Evolutionary conservation across 2,888 invertebrate genomes (phyloP).

Genomic region (Cremastinae sp.): DNA sequence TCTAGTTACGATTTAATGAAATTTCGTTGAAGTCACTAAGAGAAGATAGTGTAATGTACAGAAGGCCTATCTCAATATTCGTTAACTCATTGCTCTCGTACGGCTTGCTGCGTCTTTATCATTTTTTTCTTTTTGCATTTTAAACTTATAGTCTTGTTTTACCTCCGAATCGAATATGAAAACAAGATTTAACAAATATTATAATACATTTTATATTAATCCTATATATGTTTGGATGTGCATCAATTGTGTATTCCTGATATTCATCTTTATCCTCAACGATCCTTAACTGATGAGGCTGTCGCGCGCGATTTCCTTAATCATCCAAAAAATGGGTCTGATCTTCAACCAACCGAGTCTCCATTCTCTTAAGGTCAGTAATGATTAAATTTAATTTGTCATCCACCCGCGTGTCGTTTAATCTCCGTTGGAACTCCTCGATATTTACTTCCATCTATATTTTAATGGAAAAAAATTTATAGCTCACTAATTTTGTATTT

Average conservation of each 20-base stretch:
- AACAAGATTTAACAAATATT: constrained; percentile 71
- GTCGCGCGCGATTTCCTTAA: constrained; percentile 6
- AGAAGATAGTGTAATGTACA: constrained; percentile 66
- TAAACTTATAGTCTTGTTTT: constrained; percentile 58
- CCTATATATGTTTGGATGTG: constrained; percentile 68
- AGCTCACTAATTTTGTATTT: too few relatives aligned
- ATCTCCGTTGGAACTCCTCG: constrained; percentile 38
- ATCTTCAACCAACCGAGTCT: constrained; percentile 1
- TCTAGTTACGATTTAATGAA: constrained; percentile 1
- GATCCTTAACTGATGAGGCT: not conserved
- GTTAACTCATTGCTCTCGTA: constrained; percentile 46
- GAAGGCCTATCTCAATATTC: constrained; percentile 66
- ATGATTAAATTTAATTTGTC: constrained; percentile 45
- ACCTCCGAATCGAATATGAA: constrained; percentile 72
- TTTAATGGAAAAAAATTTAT: too few relatives aligned
- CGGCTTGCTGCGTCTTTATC: constrained; percentile 47
- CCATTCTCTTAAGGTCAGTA: constrained; percentile 39
- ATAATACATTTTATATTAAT: constrained; percentile 80
- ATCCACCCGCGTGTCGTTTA: constrained; percentile 43
- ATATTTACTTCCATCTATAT: constrained; percentile 46
- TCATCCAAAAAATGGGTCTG: constrained; percentile 16
- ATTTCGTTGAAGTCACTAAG: not conserved
- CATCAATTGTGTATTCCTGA: constrained; percentile 61
- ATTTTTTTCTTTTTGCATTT: constrained; percentile 62
- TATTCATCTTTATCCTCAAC: not conserved